Percentiles rank a stretch among this genome's conserved stretches.
phyloP scores from a whole-genome alignment of 2,113 vertebrate species.

The Empidonax traillii region DNA sequence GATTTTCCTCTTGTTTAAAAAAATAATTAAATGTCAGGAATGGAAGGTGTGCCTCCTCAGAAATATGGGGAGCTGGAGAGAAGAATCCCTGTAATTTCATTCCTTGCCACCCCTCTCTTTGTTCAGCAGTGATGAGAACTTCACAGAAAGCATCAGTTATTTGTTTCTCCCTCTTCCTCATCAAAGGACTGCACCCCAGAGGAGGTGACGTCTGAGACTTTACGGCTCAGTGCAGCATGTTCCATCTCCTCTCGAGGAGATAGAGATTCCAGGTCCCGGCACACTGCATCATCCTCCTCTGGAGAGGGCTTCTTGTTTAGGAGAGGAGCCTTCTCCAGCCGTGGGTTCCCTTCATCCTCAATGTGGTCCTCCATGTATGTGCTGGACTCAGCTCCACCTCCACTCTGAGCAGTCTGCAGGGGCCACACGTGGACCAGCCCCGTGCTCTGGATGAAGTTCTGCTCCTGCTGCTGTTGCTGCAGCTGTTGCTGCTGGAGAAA shows the following conservation, averaged over 20 bases:
- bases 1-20: constrained; percentile 50
- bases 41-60: constrained; percentile 25
- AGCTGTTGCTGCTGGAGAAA: constrained; percentile 71
- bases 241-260: constrained; percentile 89
- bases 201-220: constrained; percentile 88
- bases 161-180: constrained; percentile 86
- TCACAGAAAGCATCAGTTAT: constrained; percentile 75
- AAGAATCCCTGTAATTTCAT: constrained; percentile 39
- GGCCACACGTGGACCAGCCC: constrained; percentile 89
- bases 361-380: constrained; percentile 78
- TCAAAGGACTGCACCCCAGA: constrained; percentile 89
- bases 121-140: constrained; percentile 26
- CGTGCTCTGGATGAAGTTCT: constrained; percentile 74
- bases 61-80: constrained; percentile 44
- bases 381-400: constrained; percentile 67
- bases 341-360: constrained; percentile 82
- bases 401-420: constrained; percentile 76
- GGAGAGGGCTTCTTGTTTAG: constrained; percentile 80
- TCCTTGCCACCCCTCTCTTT: constrained; percentile 38
- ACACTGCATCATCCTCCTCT: constrained; percentile 88
- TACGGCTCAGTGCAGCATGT: constrained; percentile 85
- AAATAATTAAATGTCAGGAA: constrained; percentile 55
- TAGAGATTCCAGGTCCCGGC: constrained; percentile 88
- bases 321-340: constrained; percentile 84
- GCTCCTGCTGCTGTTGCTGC: constrained; percentile 71